Base-by-base conservation (phyloP, 1,140 invertebrate species). In the Oryzaephilus surinamensis region DNA sequence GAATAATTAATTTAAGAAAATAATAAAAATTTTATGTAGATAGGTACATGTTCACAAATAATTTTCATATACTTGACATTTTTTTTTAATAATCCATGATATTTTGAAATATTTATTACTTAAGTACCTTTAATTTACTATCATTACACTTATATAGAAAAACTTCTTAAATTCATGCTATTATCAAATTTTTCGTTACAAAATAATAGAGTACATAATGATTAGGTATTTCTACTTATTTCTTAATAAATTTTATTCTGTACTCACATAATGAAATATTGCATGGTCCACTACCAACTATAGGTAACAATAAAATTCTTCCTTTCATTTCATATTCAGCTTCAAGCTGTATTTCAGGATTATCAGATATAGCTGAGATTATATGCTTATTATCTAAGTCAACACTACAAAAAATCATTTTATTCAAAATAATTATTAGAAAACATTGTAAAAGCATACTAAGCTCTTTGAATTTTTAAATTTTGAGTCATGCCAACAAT, bases 401-500 rank as follows among this genome's bases (percentile, higher is more conserved):
- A 23, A 23, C 21, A 23, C 6, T 6, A 6, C 7, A 33, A 14
- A 18, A 15, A 8, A 33, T 6, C 6, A 19, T 6, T 6, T 33
- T 6, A 19, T 6, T 8, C 12, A 8, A 3, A 32, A 4, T 6
- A 3, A 6, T n/a, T 14, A 6, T 11, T 8, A 34, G n/a, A 23
- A 14, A 38, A 16, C 12, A 38, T 7, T 31, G 24, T 7, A 26
- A 17, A 21, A 31, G 51, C 63, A 63, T 55, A 75, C 73, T 66
- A 66, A 43, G 70, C 67, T 23, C 55, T 57, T 0, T 62, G 58
- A 0, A 75, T 36, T 29, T 63, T 56, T 4, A 72, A 62, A 57
- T 0, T n/a, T n/a, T n/a, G n/a, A n/a, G 73, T 72, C 0, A 77
- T 48, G 1, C 75, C 75, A 35, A 71, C 46, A 5, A 79, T 31